These are phyloP conservation scores for Cinclus cinclus DNA, from an alignment of 2,113 vertebrate species.

Conservation along the genomic window DNA sequence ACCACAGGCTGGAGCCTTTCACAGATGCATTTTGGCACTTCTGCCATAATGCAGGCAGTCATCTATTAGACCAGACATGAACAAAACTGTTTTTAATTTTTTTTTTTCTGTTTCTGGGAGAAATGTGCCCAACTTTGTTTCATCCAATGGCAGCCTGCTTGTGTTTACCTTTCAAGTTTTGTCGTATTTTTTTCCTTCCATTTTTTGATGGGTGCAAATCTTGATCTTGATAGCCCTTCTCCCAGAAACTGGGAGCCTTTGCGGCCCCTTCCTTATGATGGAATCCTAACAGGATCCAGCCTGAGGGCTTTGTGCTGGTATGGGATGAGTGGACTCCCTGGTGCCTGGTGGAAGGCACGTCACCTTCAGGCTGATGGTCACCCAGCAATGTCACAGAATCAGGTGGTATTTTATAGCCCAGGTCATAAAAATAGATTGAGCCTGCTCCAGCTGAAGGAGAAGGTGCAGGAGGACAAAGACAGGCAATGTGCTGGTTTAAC, in stretches of 20 bases:
- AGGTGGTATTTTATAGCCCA: neutral
- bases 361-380: neutral
- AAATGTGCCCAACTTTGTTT: neutral
- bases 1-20: neutral
- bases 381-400: neutral
- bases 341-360: rapidly evolving
- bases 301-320: neutral
- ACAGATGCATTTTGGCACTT: neutral
- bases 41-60: neutral
- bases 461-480: neutral
- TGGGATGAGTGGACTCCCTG: neutral
- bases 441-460: neutral
- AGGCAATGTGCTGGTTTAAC: neutral
- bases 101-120: neutral
- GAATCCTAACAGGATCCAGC: neutral
- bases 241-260: neutral
- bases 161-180: neutral
- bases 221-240: neutral
- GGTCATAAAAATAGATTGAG: neutral
- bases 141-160: neutral
- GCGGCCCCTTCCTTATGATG: neutral
- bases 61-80: neutral
- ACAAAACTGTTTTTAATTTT: neutral
- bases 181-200: neutral
- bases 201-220: rapidly evolving